Conservation (phyloP, 1,140 invertebrate genomes). For the Pemphigus obesinymphae region DNA sequence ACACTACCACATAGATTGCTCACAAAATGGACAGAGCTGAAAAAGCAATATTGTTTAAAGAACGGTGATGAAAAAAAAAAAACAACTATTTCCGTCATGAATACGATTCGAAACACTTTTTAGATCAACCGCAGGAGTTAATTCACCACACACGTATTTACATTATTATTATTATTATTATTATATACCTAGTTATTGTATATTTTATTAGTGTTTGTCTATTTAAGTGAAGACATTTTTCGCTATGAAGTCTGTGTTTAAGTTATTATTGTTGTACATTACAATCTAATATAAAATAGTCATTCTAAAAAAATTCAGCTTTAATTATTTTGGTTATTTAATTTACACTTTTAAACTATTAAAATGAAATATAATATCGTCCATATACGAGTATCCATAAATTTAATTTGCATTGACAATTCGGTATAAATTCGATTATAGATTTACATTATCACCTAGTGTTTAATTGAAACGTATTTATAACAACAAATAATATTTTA, state of each 20-base stretch:
- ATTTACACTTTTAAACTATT: too few species aligned
- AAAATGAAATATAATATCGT: too few species aligned
- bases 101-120: constrained; percentile 37
- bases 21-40: background rate
- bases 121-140: background rate
- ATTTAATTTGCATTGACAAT: too few species aligned
- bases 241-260: background rate
- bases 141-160: constrained; percentile 23
- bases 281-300: background rate
- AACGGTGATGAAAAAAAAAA: constrained; percentile 4
- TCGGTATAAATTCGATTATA: too few species aligned
- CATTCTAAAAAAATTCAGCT: too few species aligned
- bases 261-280: background rate
- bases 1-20: background rate
- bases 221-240: background rate
- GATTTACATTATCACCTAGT: too few species aligned
- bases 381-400: too few species aligned
- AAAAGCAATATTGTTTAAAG: background rate
- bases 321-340: too few species aligned
- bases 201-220: background rate
- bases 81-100: background rate
- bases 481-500: too few species aligned
- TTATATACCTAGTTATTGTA: too few species aligned
- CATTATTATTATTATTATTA: constrained; percentile 3
- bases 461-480: too few species aligned